These are phyloP conservation scores for Triplophysa siluroides DNA, from an alignment of 2,113 vertebrate species.

Conservation along the genomic window DNA sequence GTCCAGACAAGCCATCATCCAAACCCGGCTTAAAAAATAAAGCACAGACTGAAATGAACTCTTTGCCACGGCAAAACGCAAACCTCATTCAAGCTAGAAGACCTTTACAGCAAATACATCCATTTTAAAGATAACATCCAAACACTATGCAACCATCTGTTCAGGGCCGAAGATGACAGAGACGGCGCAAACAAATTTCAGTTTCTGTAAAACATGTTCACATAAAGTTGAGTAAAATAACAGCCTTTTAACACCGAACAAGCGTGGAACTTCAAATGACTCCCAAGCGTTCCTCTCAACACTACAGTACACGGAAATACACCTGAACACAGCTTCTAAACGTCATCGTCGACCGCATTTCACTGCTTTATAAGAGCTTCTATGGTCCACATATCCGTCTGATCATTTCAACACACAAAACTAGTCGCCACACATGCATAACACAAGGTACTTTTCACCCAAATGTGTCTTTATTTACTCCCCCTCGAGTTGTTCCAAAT, in stretches of 20 bases:
- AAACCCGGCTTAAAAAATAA: not conserved
- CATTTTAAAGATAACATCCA: not conserved
- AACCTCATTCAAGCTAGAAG: not conserved
- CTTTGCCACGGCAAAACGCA: not conserved
- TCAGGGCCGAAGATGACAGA: not conserved
- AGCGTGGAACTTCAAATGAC: not conserved
- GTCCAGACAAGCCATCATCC: not conserved
- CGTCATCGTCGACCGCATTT: not conserved
- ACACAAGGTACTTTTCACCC: too few relatives aligned
- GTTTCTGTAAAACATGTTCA: not conserved
- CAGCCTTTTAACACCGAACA: too few relatives aligned
- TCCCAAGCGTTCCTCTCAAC: not conserved
- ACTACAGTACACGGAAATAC: not conserved
- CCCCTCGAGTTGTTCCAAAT: too few relatives aligned
- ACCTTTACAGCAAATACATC: not conserved
- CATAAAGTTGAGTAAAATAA: too few relatives aligned
- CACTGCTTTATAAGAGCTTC: too few relatives aligned
- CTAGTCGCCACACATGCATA: too few relatives aligned
- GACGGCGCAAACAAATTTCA: too few relatives aligned
- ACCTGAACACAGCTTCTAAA: not conserved
- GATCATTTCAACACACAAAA: too few relatives aligned
- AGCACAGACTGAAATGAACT: not conserved
- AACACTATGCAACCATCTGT: not conserved
- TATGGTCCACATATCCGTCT: not conserved
- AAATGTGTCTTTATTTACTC: too few relatives aligned